Conservation (phyloP, 2,797 vertebrate genomes). For the Characodon lateralis region DNA sequence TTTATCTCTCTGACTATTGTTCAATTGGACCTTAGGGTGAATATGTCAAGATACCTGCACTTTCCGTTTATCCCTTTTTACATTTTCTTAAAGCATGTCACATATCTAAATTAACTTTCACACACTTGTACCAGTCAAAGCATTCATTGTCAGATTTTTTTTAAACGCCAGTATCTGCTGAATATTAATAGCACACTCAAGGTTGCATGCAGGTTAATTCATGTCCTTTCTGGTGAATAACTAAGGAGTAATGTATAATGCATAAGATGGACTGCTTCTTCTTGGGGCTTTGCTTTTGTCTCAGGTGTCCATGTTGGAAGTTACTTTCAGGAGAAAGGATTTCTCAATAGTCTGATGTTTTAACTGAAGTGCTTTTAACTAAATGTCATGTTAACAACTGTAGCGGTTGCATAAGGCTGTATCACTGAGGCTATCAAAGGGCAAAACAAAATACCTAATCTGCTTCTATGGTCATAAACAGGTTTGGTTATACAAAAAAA, state of each 20-base stretch:
- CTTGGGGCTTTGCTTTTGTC: constrained; percentile 46
- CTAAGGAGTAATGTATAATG: constrained; percentile 71
- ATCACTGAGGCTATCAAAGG: constrained; percentile 2
- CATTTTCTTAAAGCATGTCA: not conserved
- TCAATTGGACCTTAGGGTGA: not conserved
- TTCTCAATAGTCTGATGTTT: constrained; percentile 10
- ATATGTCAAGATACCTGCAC: no score
- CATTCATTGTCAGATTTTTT: constrained; percentile 55
- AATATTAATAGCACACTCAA: constrained; percentile 70
- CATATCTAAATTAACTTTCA: constrained; percentile 43
- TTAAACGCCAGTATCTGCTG: constrained; percentile 51
- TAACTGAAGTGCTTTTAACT: not conserved
- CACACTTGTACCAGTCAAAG: constrained; percentile 15
- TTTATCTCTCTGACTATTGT: not conserved
- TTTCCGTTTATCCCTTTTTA: not conserved
- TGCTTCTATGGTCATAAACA: not conserved
- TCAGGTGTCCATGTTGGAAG: constrained; percentile 48
- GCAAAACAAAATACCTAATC: not conserved
- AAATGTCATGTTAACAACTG: constrained; percentile 5
- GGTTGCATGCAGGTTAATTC: constrained; percentile 71
- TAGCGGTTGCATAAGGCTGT: not conserved
- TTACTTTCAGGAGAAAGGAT: constrained; percentile 27
- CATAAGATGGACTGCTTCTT: constrained; percentile 54
- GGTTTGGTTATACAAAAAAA: not conserved
- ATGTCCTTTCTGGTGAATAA: constrained; percentile 71